phyloP scores from a whole-genome alignment of 2,797 vertebrate species.

The Galaxias olidus region DNA sequence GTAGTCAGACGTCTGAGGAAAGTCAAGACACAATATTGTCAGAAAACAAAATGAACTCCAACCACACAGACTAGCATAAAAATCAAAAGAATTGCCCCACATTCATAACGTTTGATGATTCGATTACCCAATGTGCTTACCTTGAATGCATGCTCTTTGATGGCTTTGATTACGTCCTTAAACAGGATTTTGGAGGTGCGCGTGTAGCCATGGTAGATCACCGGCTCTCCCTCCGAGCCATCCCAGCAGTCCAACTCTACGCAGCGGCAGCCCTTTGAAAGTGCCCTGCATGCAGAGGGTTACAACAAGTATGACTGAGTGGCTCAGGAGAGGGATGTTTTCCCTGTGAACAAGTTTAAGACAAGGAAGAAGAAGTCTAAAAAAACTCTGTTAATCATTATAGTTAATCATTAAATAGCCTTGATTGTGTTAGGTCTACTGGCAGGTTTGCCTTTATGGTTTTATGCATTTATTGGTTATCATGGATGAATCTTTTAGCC shows the following conservation, averaged over 20 bases:
- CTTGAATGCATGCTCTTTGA: conserved; percentile 95
- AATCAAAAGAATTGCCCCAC: neutral
- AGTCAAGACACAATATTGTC: neutral
- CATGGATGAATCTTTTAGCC: too few relatives aligned
- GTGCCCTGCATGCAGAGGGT: conserved; percentile 76
- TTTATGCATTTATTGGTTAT: too few relatives aligned
- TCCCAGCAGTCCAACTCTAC: conserved; percentile 98
- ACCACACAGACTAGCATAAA: neutral
- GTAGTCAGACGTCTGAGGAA: conserved; percentile 83
- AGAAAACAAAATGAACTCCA: neutral
- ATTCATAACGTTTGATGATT: neutral
- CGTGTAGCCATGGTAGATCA: conserved; percentile 96
- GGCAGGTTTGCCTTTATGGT: too few relatives aligned
- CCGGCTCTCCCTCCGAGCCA: conserved; percentile 85
- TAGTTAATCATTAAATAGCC: too few relatives aligned
- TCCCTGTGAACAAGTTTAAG: too few relatives aligned
- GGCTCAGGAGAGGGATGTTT: neutral
- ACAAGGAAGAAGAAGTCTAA: neutral
- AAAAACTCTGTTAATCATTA: neutral
- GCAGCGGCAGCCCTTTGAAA: conserved; percentile 93
- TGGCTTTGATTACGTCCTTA: conserved; percentile 86
- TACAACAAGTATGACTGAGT: neutral
- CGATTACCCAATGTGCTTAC: conserved; percentile 62
- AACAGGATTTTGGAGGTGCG: conserved; percentile 96
- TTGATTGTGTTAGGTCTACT: too few relatives aligned